Percentiles rank a stretch among this genome's conserved stretches.
phyloP scores from a whole-genome alignment of 2,113 vertebrate species.

The Vicugna pacos region DNA sequence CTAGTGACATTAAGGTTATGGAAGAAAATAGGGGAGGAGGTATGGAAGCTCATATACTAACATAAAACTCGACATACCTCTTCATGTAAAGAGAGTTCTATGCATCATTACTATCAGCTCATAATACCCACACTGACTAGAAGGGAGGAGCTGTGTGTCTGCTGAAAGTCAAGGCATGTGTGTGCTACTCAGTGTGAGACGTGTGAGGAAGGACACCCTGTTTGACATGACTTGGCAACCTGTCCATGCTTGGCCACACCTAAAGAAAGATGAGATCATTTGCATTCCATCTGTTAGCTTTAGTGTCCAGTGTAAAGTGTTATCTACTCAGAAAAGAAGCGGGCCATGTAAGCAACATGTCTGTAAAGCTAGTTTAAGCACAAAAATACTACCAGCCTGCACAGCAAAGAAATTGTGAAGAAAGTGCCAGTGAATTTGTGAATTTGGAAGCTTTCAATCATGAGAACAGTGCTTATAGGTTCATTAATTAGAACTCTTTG shows the following conservation, averaged over 20 bases:
- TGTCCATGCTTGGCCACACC: conserved; percentile 19
- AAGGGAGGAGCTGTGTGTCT: background rate
- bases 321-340: background rate
- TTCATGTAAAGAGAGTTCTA: background rate
- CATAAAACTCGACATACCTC: background rate
- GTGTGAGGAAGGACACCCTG: background rate
- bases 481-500: background rate
- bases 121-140: background rate
- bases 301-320: conserved; percentile 36
- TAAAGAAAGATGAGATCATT: conserved; percentile 71
- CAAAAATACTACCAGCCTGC: background rate
- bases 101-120: background rate
- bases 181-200: background rate
- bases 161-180: background rate
- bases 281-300: conserved; percentile 68
- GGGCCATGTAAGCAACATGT: background rate
- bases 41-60: background rate
- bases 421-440: background rate
- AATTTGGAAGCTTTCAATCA: background rate
- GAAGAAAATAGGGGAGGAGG: background rate
- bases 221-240: conserved; percentile 47
- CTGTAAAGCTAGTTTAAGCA: conserved; percentile 14
- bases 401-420: background rate
- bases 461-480: background rate
- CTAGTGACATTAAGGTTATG: background rate